phyloP scores from a whole-genome alignment of 2,888 invertebrate species.

The Heterodera filipjevi region DNA sequence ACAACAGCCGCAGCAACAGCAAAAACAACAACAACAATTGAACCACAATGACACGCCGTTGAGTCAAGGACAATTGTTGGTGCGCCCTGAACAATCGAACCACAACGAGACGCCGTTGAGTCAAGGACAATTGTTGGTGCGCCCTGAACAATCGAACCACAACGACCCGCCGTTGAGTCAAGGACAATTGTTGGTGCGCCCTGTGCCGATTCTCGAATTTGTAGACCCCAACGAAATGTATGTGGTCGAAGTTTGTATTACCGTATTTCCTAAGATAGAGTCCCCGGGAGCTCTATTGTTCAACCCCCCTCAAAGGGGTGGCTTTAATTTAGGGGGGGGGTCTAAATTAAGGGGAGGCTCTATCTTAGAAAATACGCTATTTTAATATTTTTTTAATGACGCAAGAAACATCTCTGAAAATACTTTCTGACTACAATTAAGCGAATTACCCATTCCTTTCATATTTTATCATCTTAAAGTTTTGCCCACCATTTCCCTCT shows the following conservation, averaged over 20 bases:
- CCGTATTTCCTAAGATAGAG: no score
- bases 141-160: background rate
- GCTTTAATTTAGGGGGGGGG: no score
- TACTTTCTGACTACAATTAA: background rate
- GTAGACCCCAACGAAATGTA: background rate
- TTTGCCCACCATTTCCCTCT: background rate
- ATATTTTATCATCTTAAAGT: no score
- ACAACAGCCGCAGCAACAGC: background rate
- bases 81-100: background rate
- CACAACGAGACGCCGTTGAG: background rate
- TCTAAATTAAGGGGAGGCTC: no score
- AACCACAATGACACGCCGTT: background rate
- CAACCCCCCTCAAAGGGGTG: no score
- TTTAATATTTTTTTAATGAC: background rate
- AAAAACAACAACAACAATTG: background rate
- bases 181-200: background rate
- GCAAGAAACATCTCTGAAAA: background rate
- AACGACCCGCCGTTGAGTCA: background rate
- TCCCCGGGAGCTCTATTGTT: no score
- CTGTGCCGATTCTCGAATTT: background rate
- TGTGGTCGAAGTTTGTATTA: background rate
- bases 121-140: background rate
- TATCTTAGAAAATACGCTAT: no score
- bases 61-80: background rate
- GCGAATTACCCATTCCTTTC: background rate